Conservation (phyloP, 2,797 vertebrate genomes). For the Intellagama lesueurii region DNA sequence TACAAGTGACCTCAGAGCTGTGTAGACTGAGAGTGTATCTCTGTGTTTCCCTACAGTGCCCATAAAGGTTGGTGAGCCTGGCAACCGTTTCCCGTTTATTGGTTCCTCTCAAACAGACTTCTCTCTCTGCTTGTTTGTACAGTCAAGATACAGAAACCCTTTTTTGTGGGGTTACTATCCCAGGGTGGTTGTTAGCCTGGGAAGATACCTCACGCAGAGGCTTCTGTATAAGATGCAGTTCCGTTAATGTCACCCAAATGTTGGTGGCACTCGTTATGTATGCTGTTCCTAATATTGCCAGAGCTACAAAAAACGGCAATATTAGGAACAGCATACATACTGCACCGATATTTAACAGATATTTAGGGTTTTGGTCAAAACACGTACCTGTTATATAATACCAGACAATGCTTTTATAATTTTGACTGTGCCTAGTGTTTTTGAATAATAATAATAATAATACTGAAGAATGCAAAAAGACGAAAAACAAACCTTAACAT, state of each 20-base stretch:
- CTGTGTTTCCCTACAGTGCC: slow-evolving; percentile 37
- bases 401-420: too few relatives aligned
- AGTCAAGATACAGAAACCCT: not conserved
- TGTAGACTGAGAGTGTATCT: slow-evolving; percentile 20
- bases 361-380: too few relatives aligned
- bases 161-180: not conserved
- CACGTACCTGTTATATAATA: too few relatives aligned
- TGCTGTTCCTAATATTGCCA: too few relatives aligned
- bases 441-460: too few relatives aligned
- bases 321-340: too few relatives aligned
- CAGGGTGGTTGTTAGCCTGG: not conserved
- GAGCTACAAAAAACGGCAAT: too few relatives aligned
- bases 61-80: not conserved
- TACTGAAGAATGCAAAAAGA: too few relatives aligned
- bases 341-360: too few relatives aligned
- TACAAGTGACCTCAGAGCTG: not conserved
- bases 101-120: not conserved
- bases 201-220: not conserved
- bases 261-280: too few relatives aligned
- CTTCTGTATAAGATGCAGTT: not conserved
- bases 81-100: not conserved
- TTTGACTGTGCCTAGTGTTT: too few relatives aligned
- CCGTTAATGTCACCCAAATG: not conserved
- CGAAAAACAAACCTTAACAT: too few relatives aligned
- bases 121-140: not conserved